Evolutionary conservation across 2,888 invertebrate species (phyloP), one percentile per base, ranked within the genome.

Genomic region (Leptura quadrifasciata): DNA sequence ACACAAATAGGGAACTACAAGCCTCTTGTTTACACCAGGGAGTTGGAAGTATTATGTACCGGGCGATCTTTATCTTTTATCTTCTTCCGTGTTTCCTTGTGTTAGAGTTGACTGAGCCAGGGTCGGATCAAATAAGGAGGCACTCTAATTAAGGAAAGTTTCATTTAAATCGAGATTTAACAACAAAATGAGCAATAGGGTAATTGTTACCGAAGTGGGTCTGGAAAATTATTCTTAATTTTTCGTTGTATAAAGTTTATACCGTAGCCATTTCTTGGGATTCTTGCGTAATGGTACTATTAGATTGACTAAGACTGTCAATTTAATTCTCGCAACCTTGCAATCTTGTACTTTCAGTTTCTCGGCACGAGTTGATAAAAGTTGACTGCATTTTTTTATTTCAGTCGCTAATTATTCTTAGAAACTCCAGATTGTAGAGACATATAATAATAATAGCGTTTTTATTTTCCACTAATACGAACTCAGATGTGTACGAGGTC

Each of bases 21-120:
- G 55, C 20, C 31, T n/a, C 68, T 5, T 68, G 55, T 57, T 68
- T 68, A 68, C 68, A 55, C 68, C 15, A 18, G 57, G 57, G 68
- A 57, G 31, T 18, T 17, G 17, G 10, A 18, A 55, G 57, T 18
- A 57, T 55, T 18, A 31, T 17, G 17, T 31, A 20, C 18, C 4
- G 55, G 35, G 57, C 35, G 68, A 68, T 68, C 68, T 68, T 55
- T 57, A 68, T 68, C 68, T 68, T 68, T 68, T 68, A 55, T 68
- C 68, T 68, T 57, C 68, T 68, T 55, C 68, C 12, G 20, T 24
- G 35, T 63, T 39, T 31, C 39, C 63, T 24, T 17, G 31, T 35
- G 63, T 63, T 63, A 9, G 4, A 9, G 31, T n/a, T 12, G 18
- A 17, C 8, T 31, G 1, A 63, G 17, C n/a, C 35, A 63, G 63